Conservation (phyloP, 1,140 invertebrate species). For the Drosophila ercepeae region DNA sequence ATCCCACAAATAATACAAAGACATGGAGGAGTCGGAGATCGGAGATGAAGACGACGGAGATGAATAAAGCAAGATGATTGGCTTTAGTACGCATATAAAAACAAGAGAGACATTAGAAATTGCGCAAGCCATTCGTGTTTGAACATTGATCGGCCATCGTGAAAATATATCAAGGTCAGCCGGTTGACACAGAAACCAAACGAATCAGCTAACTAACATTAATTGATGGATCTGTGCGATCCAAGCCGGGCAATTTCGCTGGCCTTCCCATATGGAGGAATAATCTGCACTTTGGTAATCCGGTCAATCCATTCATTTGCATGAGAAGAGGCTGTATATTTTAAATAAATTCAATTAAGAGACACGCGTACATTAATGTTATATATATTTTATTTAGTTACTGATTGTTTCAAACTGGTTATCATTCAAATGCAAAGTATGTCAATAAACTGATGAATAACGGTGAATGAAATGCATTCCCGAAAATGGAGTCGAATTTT, state of each 20-base stretch:
- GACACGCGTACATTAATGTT: neutral
- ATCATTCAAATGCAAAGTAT: conserved; percentile 50
- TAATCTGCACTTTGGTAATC: conserved; percentile 31
- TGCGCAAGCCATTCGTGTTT: conserved; percentile 61
- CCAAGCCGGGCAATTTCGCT: conserved; percentile 41
- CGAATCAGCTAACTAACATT: conserved; percentile 77
- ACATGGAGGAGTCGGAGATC: conserved; percentile 17
- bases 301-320: conserved; percentile 34
- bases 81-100: conserved; percentile 73
- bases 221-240: conserved; percentile 71
- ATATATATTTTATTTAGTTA: conserved; percentile 38
- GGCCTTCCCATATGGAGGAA: conserved; percentile 19
- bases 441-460: conserved; percentile 16
- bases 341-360: conserved; percentile 36
- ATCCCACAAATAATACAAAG: conserved; percentile 1
- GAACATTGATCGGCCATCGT: conserved; percentile 61
- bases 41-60: conserved; percentile 20
- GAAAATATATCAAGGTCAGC: conserved; percentile 79
- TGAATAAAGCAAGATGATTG: conserved; percentile 35
- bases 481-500: neutral
- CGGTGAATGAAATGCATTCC: conserved; percentile 49
- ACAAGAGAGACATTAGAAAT: conserved; percentile 74
- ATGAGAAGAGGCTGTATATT: conserved; percentile 37
- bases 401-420: conserved; percentile 17
- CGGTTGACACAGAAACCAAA: conserved; percentile 72